These are phyloP conservation scores for Platyscapa corneri DNA, from an alignment of 1,140 invertebrate genomes.

Conservation along the genomic window DNA sequence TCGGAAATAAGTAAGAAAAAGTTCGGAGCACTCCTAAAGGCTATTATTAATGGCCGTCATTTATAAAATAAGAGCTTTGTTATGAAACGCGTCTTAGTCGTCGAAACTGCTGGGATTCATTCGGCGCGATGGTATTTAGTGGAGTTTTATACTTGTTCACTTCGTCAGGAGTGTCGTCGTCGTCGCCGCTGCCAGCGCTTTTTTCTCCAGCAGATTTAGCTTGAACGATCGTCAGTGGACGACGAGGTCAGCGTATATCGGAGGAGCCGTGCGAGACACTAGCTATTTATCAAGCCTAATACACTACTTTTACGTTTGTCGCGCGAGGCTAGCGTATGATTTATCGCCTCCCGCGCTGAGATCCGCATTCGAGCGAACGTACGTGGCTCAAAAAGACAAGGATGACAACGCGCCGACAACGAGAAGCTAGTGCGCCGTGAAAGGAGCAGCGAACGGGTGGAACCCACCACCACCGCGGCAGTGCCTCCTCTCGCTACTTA, in stretches of 20 bases:
- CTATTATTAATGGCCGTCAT: not conserved
- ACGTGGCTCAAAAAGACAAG: constrained; percentile 17
- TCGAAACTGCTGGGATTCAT: not conserved
- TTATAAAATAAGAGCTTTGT: not conserved
- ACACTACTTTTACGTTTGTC: constrained; percentile 47
- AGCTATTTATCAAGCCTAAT: constrained; percentile 47
- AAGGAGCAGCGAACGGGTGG: not conserved
- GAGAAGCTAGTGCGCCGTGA: constrained; percentile 6
- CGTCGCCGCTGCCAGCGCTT: not conserved
- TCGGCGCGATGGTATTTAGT: not conserved
- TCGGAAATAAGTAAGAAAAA: not conserved
- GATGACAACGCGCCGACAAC: not conserved
- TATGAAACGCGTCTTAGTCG: not conserved
- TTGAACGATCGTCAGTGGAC: constrained; percentile 30
- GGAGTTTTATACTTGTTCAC: not conserved
- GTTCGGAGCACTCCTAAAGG: not conserved
- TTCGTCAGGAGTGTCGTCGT: not conserved
- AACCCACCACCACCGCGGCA: not conserved
- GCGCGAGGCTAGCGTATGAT: constrained; percentile 21
- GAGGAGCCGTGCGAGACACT: not conserved
- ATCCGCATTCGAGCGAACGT: not conserved
- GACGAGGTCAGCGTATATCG: constrained; percentile 3
- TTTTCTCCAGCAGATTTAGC: not conserved
- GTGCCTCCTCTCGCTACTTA: constrained; percentile 3
- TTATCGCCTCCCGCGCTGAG: not conserved